Percentiles rank a stretch among this genome's conserved stretches.
phyloP scores from a whole-genome alignment of 2,888 invertebrate species.

The Zeuzera pyrina region DNA sequence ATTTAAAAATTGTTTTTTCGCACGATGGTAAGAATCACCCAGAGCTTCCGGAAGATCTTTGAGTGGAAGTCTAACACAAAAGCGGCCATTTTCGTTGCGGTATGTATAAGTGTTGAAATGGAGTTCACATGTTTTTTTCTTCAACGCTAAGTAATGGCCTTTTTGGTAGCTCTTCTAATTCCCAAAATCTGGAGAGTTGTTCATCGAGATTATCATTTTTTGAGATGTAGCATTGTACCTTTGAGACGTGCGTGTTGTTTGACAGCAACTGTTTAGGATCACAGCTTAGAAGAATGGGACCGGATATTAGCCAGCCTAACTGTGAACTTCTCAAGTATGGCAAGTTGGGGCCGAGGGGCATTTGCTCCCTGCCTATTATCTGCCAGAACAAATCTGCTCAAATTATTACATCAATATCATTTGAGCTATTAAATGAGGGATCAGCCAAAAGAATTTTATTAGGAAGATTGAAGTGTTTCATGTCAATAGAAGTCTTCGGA shows the following conservation, averaged over 20 bases:
- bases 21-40: slow-evolving; percentile 7
- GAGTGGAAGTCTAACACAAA: slow-evolving; percentile 13
- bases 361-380: not conserved
- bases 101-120: no score
- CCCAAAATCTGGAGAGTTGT: slow-evolving; percentile 12
- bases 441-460: no score
- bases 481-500: not conserved
- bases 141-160: slow-evolving; percentile 6
- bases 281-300: not conserved
- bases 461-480: not conserved
- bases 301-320: not conserved
- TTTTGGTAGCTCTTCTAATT: slow-evolving; percentile 11
- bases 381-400: no score
- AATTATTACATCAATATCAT: no score
- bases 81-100: slow-evolving; percentile 13
- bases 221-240: slow-evolving; percentile 10
- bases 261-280: no score
- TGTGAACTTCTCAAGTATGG: not conserved
- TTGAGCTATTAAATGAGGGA: no score
- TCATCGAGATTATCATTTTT: slow-evolving; percentile 3
- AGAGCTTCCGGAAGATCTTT: slow-evolving; percentile 9
- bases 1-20: slow-evolving; percentile 5
- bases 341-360: not conserved
- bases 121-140: slow-evolving; percentile 13
- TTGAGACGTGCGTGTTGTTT: no score